These are phyloP conservation scores for Globodera rostochiensis DNA, from an alignment of 1,140 invertebrate species.

Conservation along the genomic window DNA sequence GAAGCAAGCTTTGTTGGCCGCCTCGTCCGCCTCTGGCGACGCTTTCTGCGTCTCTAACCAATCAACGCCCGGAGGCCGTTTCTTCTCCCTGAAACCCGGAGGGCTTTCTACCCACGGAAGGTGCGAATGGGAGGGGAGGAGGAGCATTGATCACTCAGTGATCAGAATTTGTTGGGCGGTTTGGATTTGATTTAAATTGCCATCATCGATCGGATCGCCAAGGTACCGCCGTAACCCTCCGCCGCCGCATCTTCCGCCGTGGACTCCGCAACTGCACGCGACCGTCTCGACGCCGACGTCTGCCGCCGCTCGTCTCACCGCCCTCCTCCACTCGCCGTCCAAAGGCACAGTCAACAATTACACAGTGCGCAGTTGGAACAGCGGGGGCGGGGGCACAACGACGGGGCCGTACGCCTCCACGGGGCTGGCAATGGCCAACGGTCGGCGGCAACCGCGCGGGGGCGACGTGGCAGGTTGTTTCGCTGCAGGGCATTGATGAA, in stretches of 20 bases:
- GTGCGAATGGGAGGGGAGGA: neutral
- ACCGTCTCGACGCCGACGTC: constrained; percentile 24
- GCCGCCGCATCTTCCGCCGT: neutral
- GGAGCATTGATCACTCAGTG: neutral
- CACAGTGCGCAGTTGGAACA: constrained; percentile 31
- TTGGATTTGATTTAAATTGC: neutral
- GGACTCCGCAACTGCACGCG: constrained; percentile 17
- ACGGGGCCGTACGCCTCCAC: constrained; percentile 15
- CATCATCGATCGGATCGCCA: too few species aligned
- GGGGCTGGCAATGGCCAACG: neutral
- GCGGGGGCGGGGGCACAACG: constrained; percentile 9
- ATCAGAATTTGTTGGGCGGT: neutral
- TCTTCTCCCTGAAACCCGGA: constrained; percentile 5
- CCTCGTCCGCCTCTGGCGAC: constrained; percentile 1
- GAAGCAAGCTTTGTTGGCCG: constrained; percentile 39
- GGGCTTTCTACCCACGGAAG: neutral
- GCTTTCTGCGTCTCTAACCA: neutral
- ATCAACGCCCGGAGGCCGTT: constrained; percentile 10
- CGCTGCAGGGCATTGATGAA: constrained; percentile 17
- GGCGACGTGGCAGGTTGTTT: constrained; percentile 11
- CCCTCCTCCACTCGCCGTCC: constrained; percentile 13
- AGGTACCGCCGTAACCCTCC: constrained; percentile 8
- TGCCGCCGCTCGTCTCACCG: constrained; percentile 4
- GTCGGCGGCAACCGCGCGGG: constrained; percentile 3
- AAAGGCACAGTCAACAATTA: constrained; percentile 23